Conservation (phyloP, 2,888 invertebrate species). For the Cephus pulcher region DNA sequence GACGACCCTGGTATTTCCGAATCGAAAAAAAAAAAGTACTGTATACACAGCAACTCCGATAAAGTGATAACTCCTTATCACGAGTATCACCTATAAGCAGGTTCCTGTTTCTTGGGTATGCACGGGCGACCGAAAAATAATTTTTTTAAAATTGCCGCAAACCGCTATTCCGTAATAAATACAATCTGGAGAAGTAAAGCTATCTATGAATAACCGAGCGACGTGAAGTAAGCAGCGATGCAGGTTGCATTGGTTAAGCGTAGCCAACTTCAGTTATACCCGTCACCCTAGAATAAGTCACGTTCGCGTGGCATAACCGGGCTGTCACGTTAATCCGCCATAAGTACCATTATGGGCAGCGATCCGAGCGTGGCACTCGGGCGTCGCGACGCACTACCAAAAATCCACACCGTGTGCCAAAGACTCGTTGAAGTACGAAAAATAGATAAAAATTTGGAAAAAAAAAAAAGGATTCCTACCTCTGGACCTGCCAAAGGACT, state of each 20-base stretch:
- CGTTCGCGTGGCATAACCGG: slow-evolving; percentile 39
- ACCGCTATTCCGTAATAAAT: background rate
- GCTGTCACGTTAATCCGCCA: slow-evolving; percentile 43
- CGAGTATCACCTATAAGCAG: background rate
- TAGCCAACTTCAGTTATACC: slow-evolving; percentile 45
- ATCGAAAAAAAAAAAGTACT: background rate
- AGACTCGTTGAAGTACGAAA: accelerated
- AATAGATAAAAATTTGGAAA: background rate
- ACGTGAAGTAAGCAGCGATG: slow-evolving; percentile 15
- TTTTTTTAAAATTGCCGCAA: background rate
- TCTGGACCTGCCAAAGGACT: slow-evolving; percentile 88
- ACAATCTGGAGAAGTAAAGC: background rate
- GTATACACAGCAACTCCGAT: background rate
- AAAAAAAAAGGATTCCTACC: slow-evolving; percentile 68
- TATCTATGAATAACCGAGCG: background rate
- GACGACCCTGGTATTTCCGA: background rate
- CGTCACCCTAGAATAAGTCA: slow-evolving; percentile 38
- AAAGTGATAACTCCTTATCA: background rate
- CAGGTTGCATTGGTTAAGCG: slow-evolving; percentile 36
- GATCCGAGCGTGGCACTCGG: slow-evolving; percentile 33
- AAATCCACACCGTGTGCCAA: background rate
- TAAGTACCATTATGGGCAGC: slow-evolving; percentile 36
- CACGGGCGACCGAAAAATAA: background rate
- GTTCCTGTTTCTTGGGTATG: background rate
- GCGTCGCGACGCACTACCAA: slow-evolving; percentile 18